Percentiles rank a stretch among this genome's conserved stretches.
Evolutionary conservation across 2,797 vertebrate species (phyloP).

Genomic region (Myotis vivesi): DNA sequence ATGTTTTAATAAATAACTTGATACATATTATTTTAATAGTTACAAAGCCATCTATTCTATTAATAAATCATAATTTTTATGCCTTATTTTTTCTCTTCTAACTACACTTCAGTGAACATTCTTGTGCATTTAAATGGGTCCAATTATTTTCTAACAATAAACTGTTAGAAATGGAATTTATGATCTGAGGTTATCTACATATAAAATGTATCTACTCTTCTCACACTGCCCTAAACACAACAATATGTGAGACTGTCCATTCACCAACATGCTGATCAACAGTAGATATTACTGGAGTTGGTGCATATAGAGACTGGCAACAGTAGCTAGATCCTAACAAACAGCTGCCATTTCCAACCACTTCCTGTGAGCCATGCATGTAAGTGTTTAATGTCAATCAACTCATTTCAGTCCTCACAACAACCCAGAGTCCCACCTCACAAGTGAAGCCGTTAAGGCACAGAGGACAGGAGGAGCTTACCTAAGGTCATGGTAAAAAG

Average conservation of each 20-base stretch:
- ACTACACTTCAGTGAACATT: background rate
- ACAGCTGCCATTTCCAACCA: background rate
- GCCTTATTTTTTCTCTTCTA: background rate
- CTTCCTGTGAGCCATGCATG: background rate
- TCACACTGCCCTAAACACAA: background rate
- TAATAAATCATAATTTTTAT: constrained; percentile 25
- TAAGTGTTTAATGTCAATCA: background rate
- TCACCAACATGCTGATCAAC: background rate
- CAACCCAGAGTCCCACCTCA: background rate
- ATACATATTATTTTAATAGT: constrained; percentile 9
- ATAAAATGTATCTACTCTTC: background rate
- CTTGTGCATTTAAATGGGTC: background rate
- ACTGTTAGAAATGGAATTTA: constrained; percentile 16
- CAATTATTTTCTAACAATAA: constrained; percentile 1
- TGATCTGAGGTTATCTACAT: background rate
- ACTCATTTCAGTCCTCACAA: background rate
- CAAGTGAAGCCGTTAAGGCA: background rate
- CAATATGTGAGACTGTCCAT: background rate
- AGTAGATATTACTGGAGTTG: background rate
- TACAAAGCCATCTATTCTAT: background rate
- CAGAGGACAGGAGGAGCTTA: background rate
- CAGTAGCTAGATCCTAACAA: background rate
- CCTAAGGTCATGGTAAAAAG: background rate
- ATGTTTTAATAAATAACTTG: too few relatives aligned
- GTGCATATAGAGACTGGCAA: background rate